phyloP scores from a whole-genome alignment of 2,797 vertebrate species.

The Chrosomus eos region DNA sequence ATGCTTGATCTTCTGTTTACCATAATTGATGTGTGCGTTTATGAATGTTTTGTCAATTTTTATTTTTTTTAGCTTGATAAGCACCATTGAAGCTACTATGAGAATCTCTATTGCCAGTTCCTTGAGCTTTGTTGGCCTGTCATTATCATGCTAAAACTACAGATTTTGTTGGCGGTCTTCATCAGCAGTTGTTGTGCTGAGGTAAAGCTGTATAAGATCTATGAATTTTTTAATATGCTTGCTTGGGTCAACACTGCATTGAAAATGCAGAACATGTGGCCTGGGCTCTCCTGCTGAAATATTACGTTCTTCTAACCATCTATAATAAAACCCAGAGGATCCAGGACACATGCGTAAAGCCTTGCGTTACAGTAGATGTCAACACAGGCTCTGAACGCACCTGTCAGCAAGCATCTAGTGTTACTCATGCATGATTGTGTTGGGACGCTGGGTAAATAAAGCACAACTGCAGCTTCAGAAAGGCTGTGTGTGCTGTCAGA shows the following conservation, averaged over 20 bases:
- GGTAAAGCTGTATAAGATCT: background rate
- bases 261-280: background rate
- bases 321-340: constrained; percentile 1
- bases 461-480: background rate
- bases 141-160: background rate
- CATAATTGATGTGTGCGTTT: background rate
- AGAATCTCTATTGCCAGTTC: background rate
- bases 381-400: constrained; percentile 16
- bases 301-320: background rate
- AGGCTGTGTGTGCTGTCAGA: background rate
- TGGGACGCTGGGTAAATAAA: constrained; percentile 11
- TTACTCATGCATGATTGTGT: constrained; percentile 30
- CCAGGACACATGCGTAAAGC: background rate
- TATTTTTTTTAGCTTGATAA: background rate
- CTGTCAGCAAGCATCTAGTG: constrained; percentile 33
- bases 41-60: background rate
- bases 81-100: background rate
- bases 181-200: background rate
- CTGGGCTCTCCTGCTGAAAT: background rate
- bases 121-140: background rate
- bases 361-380: background rate
- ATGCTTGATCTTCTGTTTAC: background rate
- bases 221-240: constrained; percentile 30
- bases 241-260: background rate
- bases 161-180: background rate